Conservation (phyloP, 2,888 invertebrate species). For the Leptopilina myrica region DNA sequence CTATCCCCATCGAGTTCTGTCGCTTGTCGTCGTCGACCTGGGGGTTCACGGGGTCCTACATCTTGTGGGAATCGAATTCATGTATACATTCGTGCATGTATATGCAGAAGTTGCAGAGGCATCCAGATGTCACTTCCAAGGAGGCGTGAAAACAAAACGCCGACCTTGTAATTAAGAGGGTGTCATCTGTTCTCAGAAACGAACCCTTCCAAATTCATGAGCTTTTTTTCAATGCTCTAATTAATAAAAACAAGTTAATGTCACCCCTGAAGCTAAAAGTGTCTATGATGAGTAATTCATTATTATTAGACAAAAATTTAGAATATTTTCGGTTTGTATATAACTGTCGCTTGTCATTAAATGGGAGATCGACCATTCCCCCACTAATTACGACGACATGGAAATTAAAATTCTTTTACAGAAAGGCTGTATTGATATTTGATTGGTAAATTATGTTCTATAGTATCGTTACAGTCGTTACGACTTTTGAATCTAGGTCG, state of each 20-base stretch:
- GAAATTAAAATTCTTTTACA: too few relatives aligned
- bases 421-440: too few relatives aligned
- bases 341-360: too few relatives aligned
- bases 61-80: conserved; percentile 33
- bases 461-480: too few relatives aligned
- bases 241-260: neutral
- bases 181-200: conserved; percentile 21
- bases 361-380: too few relatives aligned
- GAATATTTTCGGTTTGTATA: too few relatives aligned
- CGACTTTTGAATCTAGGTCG: too few relatives aligned
- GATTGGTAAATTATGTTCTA: too few relatives aligned
- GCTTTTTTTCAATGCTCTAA: neutral
- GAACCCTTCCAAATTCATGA: neutral
- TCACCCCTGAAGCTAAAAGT: too few relatives aligned
- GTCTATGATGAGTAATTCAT: too few relatives aligned
- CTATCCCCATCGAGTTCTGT: conserved; percentile 16
- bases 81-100: neutral
- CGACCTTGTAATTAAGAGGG: conserved; percentile 14
- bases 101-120: neutral
- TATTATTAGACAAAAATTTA: too few relatives aligned
- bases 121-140: conserved; percentile 31
- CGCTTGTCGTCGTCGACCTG: conserved; percentile 7
- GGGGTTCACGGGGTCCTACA: conserved; percentile 1
- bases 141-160: conserved; percentile 34
- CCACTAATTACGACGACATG: too few relatives aligned